Base-by-base conservation (phyloP, 2,113 vertebrate genomes). In the Salvelinus namaycush region DNA sequence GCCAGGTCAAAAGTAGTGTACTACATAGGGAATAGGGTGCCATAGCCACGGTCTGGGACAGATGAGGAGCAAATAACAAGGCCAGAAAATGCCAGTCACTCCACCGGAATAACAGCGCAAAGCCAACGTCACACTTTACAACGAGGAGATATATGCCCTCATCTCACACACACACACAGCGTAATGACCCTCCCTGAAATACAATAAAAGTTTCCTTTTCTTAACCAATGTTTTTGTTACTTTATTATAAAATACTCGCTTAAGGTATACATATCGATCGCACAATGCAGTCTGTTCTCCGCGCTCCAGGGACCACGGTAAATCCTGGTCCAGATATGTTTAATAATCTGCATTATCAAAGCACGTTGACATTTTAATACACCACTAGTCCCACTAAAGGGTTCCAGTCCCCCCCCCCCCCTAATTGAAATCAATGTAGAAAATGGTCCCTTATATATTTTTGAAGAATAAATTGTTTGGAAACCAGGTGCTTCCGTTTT, bases 331-430 rank as follows among this genome's bases (percentile, higher is more conserved):
- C 29, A 70, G 78, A 66, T 67, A 68, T 68, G 4, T 73, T 79
- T 75, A 79, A 84, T 77, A 68, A n/a, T 59, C 62, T 59, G 66
- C 44, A 60, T 77, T 75, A 70, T 73, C 29, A 66, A 79, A 83
- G 49, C 49, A 34, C 49, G 22, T 27, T 49, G 48, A 24, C 27
- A 72, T 69, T 57, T 34, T 70, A 34, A 64, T 62, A 72, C 5
- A 62, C 2, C 14, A 65, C 65, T 62, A 13, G 62, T 48, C 18
- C 57, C 70, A 70, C 16, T 59, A 77, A 79, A 27, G 2, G 48
- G 70, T 51, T 76, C 74, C 24, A 31, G 16, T 51, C 22, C 68
- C 29, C 59, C 39, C 24, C 1, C 24, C 24, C 24, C 24, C 24
- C 24, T 24, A 24, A 24, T 24, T 24, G 24, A 24, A 24, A 24